These are phyloP conservation scores for Panulirus ornatus DNA, from an alignment of 1,140 invertebrate genomes.

Conservation along the genomic window DNA sequence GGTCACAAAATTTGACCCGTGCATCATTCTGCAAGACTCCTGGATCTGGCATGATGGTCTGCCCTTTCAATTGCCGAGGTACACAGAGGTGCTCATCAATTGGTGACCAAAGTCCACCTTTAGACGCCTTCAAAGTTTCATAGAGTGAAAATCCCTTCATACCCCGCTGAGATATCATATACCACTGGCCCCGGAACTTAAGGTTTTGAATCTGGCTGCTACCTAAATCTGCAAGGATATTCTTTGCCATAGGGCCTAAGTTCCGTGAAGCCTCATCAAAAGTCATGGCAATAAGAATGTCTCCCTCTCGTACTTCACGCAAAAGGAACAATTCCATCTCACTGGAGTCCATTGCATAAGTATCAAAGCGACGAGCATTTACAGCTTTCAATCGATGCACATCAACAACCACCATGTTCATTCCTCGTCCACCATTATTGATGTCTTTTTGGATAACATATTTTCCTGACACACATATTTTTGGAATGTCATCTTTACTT, in stretches of 20 bases:
- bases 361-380: slow-evolving; percentile 56
- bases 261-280: slow-evolving; percentile 67
- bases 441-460: slow-evolving; percentile 66
- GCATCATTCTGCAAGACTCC: slow-evolving; percentile 45
- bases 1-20: slow-evolving; percentile 37
- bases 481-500: slow-evolving; percentile 52
- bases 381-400: slow-evolving; percentile 47
- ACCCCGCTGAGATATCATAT: slow-evolving; percentile 42
- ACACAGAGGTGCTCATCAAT: slow-evolving; percentile 47
- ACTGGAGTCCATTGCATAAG: slow-evolving; percentile 62
- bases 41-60: slow-evolving; percentile 55
- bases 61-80: slow-evolving; percentile 29
- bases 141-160: slow-evolving; percentile 53
- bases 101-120: slow-evolving; percentile 55
- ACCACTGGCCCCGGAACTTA: slow-evolving; percentile 65
- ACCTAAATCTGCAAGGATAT: slow-evolving; percentile 48
- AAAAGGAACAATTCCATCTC: slow-evolving; percentile 57
- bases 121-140: slow-evolving; percentile 53
- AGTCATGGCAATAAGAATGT: slow-evolving; percentile 62
- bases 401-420: slow-evolving; percentile 64
- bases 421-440: slow-evolving; percentile 61
- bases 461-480: slow-evolving; percentile 59
- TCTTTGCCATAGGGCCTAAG: slow-evolving; percentile 46
- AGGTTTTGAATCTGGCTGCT: slow-evolving; percentile 66
- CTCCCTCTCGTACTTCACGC: slow-evolving; percentile 55